A percentile compares a stretch with the other conserved stretches of the same genome.
Evolutionary conservation across 1,140 invertebrate species (phyloP).

Genomic region (Leptopilina clavipes): DNA sequence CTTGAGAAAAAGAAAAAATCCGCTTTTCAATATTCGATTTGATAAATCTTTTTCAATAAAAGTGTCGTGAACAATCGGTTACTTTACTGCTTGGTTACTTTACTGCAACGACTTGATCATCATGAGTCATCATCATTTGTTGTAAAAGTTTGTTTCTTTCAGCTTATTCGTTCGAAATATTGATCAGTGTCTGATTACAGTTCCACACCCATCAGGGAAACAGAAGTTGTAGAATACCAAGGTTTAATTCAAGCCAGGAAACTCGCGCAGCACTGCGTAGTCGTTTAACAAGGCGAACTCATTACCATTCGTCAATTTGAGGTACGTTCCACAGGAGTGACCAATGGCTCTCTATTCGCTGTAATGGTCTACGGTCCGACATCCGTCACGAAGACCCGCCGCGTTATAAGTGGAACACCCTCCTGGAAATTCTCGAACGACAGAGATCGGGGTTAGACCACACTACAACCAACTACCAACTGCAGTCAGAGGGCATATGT

Average conservation of each 20-base stretch:
- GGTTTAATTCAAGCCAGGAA: constrained; percentile 64
- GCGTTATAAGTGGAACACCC: constrained; percentile 66
- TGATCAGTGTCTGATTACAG: constrained; percentile 42
- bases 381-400: constrained; percentile 71
- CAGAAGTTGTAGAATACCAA: constrained; percentile 49
- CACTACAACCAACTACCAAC: constrained; percentile 33
- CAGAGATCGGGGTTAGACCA: constrained; percentile 35
- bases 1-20: neutral
- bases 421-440: constrained; percentile 45
- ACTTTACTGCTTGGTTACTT: no score
- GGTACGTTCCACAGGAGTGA: constrained; percentile 72
- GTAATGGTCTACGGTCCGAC: constrained; percentile 72
- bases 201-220: constrained; percentile 35
- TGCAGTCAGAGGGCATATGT: constrained; percentile 28
- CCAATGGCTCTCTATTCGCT: constrained; percentile 74
- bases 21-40: constrained; percentile 6
- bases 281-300: constrained; percentile 74
- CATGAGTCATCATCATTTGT: no score
- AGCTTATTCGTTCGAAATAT: no score
- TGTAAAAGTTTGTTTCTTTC: no score
- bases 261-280: constrained; percentile 56
- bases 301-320: constrained; percentile 77
- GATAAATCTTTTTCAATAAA: constrained; percentile 5
- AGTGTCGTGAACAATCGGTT: no score
- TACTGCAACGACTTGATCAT: no score